A percentile compares a stretch with the other conserved stretches of the same genome.
These are phyloP conservation scores for Drymonia ruficornis DNA, from an alignment of 2,888 invertebrate species.

Conservation along the genomic window DNA sequence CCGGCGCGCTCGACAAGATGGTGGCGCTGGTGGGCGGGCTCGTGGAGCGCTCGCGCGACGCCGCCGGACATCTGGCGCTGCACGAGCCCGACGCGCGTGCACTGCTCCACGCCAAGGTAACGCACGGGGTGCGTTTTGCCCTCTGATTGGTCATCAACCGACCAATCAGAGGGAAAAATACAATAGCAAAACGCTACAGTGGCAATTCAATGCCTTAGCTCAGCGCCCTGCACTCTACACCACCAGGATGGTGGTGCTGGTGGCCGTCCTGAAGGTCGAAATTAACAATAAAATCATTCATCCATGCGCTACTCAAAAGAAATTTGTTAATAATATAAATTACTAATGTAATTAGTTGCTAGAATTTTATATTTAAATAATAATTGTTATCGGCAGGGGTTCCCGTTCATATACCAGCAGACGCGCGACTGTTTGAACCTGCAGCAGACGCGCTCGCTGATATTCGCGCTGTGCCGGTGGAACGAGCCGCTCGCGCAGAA, in stretches of 20 bases:
- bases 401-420: slow-evolving; percentile 97
- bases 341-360: no score
- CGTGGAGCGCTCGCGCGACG: slow-evolving; percentile 94
- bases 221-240: no score
- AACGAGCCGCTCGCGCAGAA: slow-evolving; percentile 95
- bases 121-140: no score
- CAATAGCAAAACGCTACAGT: no score
- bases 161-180: no score
- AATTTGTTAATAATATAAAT: no score
- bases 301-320: no score
- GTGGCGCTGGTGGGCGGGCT: slow-evolving; percentile 94
- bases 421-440: slow-evolving; percentile 97
- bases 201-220: no score
- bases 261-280: background rate
- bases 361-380: no score
- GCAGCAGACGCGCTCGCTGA: slow-evolving; percentile 95
- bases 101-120: slow-evolving; percentile 94
- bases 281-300: no score
- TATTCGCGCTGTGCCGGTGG: slow-evolving; percentile 96
- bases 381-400: slow-evolving; percentile 85
- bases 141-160: no score
- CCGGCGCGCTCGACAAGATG: slow-evolving; percentile 97
- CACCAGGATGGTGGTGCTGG: background rate
- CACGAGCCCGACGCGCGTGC: slow-evolving; percentile 92
- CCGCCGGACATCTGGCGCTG: slow-evolving; percentile 89